Evolutionary conservation across 2,797 vertebrate species (phyloP), one percentile per base, ranked within the genome.

Genomic region (Sarcophilus harrisii): DNA sequence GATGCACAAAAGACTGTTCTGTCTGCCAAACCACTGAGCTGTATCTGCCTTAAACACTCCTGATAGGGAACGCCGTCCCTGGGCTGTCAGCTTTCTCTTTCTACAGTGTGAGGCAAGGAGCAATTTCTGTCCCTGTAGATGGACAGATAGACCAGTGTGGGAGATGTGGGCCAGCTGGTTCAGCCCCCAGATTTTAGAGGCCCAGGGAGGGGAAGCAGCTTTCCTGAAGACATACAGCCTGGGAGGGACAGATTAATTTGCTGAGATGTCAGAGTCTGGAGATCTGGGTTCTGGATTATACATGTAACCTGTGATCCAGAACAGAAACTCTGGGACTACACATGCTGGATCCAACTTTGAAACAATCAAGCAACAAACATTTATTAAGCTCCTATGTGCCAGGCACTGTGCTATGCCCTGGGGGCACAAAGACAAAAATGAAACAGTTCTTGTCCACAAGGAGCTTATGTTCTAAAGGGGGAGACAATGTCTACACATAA

Each of bases 171-270:
- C 38, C 38, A 49, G 21, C 21, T 87, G 21, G 21, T 49, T 28
- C 38, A 45, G 9, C 32, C 14, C 14, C 62, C 13, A n/a, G 38
- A 45, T 45, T 87, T 87, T 45, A 87, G 55, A 94, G 94, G 21
- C 90, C 93, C 58, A 66, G 62, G 59, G 73, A 45, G 45, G 73
- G 87, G 73, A 95, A 92, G 87, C 73, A 87, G 58, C 54, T 90
- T 29, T 10, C 45, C n/a, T 62, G 28, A 92, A 91, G 90, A 57
- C 95, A 95, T 54, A 73, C 27, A 1, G 92, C 28, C 6, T 60
- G 54, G 24, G 38, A 81, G 38, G 38, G 38, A 87, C 73, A 87
- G 73, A 45, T 27, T 45, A 45, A 87, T 81, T 81, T 38, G n/a
- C 66, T 81, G 66, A 81, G 66, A 81, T 55, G 54, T 10, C 54